These are phyloP conservation scores for Rostratula benghalensis DNA, from an alignment of 2,113 vertebrate genomes.

Conservation along the genomic window DNA sequence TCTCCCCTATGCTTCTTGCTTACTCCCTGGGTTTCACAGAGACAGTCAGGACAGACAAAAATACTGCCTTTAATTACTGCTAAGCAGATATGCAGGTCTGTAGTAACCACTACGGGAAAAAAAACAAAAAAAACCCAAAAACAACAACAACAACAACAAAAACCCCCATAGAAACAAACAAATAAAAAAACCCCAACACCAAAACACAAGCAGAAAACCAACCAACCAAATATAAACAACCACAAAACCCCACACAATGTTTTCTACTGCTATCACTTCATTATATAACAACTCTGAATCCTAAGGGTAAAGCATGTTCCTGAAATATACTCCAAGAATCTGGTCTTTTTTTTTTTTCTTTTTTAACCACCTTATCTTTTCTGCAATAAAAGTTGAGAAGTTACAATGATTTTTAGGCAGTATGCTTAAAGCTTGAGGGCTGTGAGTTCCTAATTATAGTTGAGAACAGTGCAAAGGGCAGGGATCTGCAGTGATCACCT, in stretches of 20 bases:
- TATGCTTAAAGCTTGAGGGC: neutral
- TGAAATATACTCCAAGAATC: neutral
- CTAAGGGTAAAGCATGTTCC: neutral
- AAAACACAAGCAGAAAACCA: no score
- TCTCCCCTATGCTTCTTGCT: neutral
- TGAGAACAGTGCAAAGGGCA: neutral
- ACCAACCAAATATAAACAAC: neutral
- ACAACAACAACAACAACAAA: no score
- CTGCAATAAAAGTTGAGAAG: neutral
- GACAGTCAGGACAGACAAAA: neutral
- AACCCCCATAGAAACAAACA: no score
- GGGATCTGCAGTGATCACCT: neutral
- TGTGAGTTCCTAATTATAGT: neutral
- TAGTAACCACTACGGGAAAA: neutral
- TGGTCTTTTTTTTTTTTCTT: neutral
- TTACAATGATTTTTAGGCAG: neutral
- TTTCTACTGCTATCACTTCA: neutral
- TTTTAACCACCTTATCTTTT: neutral
- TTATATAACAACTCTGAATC: neutral
- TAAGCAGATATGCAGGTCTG: neutral
- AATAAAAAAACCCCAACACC: no score
- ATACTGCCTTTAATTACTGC: neutral
- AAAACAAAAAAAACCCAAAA: no score
- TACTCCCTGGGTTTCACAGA: neutral
- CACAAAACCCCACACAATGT: neutral